Evolutionary conservation across 2,888 invertebrate genomes (phyloP), one percentile per base, ranked within the genome.

Genomic region (Gnatocerus cornutus): DNA sequence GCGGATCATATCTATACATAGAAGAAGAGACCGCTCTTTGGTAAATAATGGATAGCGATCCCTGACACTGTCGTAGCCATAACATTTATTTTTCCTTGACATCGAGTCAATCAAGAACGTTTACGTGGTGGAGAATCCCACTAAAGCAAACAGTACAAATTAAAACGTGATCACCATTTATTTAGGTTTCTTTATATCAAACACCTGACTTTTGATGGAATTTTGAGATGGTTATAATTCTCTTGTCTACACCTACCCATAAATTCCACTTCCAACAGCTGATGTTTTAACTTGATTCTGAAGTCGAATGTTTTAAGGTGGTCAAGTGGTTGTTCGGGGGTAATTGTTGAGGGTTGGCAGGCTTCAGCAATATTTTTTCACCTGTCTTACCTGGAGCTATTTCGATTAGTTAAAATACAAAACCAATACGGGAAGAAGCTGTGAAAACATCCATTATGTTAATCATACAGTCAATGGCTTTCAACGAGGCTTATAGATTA

Each of bases 381-480:
- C 72, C 72, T 73, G 72, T 68, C 68, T 52, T 66, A 68, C 65
- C 71, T 69, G 62, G 4, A 68, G 70, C 68, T 58, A 66, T 61
- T 59, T 69, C 61, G 69, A 73, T 71, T 68, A 70, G 72, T 68
- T 66, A 64, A 62, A 72, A 65, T 70, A 64, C 72, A 72, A 72
- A 72, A 72, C 72, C 70, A 73, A 73, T 73, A 73, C 55, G 39
- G 69, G 37, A 52, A 41, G 75, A 79, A 79, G 79, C 78, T 79
- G 79, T 78, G 77, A 79, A 79, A 79, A 79, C 78, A 79, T 73
- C 78, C 73, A 77, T 78, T 76, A 76, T 73, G 75, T 71, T 79
- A 79, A 79, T 79, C 76, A 78, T 68, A 77, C 74, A 77, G 78
- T 74, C 78, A 76, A 76, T 76, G 68, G 73, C 72, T 73, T 73